Base-by-base conservation (phyloP, 2,888 invertebrate genomes). In the Malachius bipustulatus region DNA sequence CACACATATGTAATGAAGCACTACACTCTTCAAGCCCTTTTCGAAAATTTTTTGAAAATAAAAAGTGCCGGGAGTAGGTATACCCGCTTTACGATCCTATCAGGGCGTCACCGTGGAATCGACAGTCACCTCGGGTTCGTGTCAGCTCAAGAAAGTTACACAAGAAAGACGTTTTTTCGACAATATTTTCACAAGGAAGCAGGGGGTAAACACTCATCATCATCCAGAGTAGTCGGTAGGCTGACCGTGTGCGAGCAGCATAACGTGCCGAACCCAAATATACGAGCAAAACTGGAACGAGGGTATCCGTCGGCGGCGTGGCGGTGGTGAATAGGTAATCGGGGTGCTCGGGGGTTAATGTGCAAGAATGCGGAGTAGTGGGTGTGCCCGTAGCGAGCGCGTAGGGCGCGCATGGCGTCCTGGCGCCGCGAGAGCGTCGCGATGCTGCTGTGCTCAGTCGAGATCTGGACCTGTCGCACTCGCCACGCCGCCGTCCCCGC, bases 381-480 rank as follows among this genome's bases (percentile, higher is more conserved):
- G 56, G 60, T 56, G 57, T 57, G 55, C 55, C 55, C 48, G n/a
- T n/a, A n/a, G 49, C 46, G 48, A 45, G 45, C 41, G 49, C 45
- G 45, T 46, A 52, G 52, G 54, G 50, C 56, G 59, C 57, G 58
- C 58, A 57, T 59, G 57, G 52, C 54, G 51, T 37, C 46, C 47
- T 44, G 48, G 52, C 52, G 55, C 49, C 47, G 47, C 42, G 42
- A 57, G 59, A 56, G 63, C 63, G 56, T 67, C 68, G 66, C 70
- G 69, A 65, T 70, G 72, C 71, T 71, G 71, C 71, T 71, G 67
- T 67, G 71, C 71, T 72, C 73, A 73, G 74, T 74, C 70, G 73
- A 73, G 73, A 62, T 63, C 64, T 62, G 64, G 63, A 63, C 62
- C 60, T 56, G 49, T 49, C 63, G 66, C 68, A 67, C 67, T 66